These are phyloP conservation scores for Leptopterna dolabrata DNA, from an alignment of 2,888 invertebrate species.

Conservation along the genomic window DNA sequence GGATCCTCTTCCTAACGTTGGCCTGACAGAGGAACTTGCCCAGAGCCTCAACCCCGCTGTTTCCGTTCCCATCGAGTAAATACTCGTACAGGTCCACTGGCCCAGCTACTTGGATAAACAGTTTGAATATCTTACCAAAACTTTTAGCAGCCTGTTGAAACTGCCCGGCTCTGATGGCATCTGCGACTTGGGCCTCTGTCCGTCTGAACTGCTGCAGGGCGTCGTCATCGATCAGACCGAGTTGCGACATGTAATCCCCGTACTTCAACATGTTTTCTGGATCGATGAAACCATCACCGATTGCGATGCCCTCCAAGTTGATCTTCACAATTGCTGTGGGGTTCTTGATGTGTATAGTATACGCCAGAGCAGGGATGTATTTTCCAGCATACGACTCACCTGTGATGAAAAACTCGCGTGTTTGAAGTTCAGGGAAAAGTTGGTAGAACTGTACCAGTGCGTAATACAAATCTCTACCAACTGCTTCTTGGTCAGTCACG, in stretches of 20 bases:
- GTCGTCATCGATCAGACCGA: conserved; percentile 71
- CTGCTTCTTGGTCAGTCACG: conserved; percentile 80
- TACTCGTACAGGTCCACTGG: conserved; percentile 11
- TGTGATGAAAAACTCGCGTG: conserved; percentile 83
- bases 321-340: conserved; percentile 73
- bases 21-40: background rate
- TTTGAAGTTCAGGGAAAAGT: conserved; percentile 79
- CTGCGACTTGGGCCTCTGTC: conserved; percentile 40
- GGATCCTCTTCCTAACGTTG: conserved; percentile 56
- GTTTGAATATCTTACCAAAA: conserved; percentile 24
- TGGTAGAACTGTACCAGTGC: conserved; percentile 84
- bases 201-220: conserved; percentile 63
- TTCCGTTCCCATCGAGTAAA: background rate
- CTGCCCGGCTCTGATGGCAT: conserved; percentile 5
- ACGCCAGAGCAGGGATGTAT: conserved; percentile 80
- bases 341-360: conserved; percentile 77
- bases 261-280: conserved; percentile 82
- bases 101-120: background rate
- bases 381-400: conserved; percentile 91
- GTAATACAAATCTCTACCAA: conserved; percentile 82
- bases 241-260: conserved; percentile 82
- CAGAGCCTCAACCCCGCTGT: background rate
- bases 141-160: conserved; percentile 40
- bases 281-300: conserved; percentile 85
- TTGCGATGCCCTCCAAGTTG: conserved; percentile 78